phyloP scores from a whole-genome alignment of 2,888 invertebrate genomes.

The Philaethria dido region DNA sequence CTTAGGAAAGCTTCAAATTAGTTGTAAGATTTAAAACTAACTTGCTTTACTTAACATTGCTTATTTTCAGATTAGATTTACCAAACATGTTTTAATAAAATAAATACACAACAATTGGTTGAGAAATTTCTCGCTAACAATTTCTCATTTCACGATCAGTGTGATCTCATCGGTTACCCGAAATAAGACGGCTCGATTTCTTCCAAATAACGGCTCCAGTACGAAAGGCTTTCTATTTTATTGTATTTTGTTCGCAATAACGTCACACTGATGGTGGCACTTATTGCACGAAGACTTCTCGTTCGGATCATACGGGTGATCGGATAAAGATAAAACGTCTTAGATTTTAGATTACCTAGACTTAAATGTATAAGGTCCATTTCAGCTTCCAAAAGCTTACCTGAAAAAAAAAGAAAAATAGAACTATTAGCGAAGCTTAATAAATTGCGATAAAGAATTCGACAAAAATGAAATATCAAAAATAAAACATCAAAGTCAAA shows the following conservation, averaged over 20 bases:
- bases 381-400: constrained; percentile 10
- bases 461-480: constrained; percentile 1
- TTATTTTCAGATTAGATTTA: neutral
- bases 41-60: neutral
- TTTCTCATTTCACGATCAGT: constrained; percentile 30
- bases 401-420: constrained; percentile 17
- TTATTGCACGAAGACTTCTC: constrained; percentile 68
- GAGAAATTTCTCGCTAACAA: constrained; percentile 25
- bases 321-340: constrained; percentile 51
- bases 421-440: neutral
- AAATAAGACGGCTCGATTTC: constrained; percentile 29
- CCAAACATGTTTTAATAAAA: constrained; percentile 10
- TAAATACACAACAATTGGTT: constrained; percentile 5
- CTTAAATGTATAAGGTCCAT: neutral
- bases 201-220: constrained; percentile 33
- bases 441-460: neutral
- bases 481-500: constrained; percentile 17
- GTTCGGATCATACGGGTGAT: constrained; percentile 53
- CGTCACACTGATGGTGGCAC: constrained; percentile 78
- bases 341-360: constrained; percentile 12
- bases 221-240: constrained; percentile 58
- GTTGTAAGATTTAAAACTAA: neutral
- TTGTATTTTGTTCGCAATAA: constrained; percentile 79
- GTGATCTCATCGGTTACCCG: constrained; percentile 31
- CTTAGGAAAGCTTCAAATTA: neutral